These are phyloP conservation scores for Platyscapa corneri DNA, from an alignment of 1,140 invertebrate genomes.

Conservation along the genomic window DNA sequence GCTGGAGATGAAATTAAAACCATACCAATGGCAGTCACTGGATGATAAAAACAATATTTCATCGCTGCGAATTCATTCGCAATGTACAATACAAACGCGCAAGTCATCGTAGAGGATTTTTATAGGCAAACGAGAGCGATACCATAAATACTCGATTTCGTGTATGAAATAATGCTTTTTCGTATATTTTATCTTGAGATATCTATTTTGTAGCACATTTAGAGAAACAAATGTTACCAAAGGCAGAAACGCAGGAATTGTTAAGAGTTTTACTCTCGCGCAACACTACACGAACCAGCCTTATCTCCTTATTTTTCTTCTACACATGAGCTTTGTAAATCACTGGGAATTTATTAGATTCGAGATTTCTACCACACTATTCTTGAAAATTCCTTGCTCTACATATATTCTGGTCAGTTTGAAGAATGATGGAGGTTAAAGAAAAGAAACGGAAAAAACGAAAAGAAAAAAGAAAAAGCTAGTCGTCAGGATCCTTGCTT, in stretches of 20 bases:
- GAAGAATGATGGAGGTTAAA: constrained; percentile 8
- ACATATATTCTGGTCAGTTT: neutral
- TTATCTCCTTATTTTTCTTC: constrained; percentile 28
- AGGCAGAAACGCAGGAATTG: constrained; percentile 4
- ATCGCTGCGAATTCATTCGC: no score
- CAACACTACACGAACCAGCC: neutral
- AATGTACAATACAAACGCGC: neutral
- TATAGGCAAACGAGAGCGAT: neutral
- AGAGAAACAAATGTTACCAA: constrained; percentile 11
- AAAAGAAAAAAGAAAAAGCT: neutral
- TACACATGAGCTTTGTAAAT: constrained; percentile 29
- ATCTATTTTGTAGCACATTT: neutral
- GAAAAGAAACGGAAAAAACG: neutral
- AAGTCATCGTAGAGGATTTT: neutral
- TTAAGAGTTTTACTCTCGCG: neutral
- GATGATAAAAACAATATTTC: neutral
- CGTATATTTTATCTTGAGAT: constrained; percentile 5
- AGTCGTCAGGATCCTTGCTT: neutral
- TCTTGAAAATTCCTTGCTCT: neutral
- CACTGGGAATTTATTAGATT: constrained; percentile 37
- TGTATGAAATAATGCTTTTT: neutral
- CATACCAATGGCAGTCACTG: neutral
- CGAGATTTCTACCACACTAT: neutral
- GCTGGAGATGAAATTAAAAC: no score
- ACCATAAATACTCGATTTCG: neutral